Percentiles rank a stretch among this genome's conserved stretches.
Conservation (phyloP, 2,113 vertebrate genomes). For the Coptodon rendalli region DNA sequence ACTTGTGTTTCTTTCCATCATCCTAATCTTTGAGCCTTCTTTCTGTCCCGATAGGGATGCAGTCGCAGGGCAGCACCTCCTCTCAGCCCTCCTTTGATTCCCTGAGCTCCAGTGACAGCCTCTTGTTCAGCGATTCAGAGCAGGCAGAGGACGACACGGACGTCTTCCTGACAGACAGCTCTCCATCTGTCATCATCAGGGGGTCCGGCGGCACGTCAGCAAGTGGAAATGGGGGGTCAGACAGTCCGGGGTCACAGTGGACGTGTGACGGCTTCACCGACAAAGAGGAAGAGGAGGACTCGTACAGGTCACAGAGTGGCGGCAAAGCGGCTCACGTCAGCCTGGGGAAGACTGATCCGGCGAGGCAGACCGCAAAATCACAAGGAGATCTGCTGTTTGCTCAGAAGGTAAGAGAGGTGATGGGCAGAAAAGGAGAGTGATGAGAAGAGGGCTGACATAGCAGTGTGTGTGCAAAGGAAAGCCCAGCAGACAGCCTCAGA, state of each 20-base stretch:
- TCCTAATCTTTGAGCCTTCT: background rate
- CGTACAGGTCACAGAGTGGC: background rate
- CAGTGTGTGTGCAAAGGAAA: background rate
- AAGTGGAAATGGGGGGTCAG: background rate
- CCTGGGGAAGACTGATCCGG: background rate
- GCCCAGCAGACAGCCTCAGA: constrained; percentile 2
- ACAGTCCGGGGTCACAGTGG: constrained; percentile 63
- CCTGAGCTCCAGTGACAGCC: constrained; percentile 65
- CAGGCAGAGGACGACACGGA: constrained; percentile 69
- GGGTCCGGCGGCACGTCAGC: background rate
- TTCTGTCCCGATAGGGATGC: constrained; percentile 59
- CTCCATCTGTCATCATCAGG: constrained; percentile 33
- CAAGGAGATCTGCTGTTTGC: constrained; percentile 83
- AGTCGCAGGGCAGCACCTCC: constrained; percentile 71
- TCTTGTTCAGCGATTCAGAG: constrained; percentile 68
- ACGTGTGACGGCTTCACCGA: constrained; percentile 40
- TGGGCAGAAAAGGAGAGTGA: background rate
- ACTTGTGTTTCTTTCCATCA: background rate
- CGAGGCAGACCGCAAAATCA: constrained; percentile 22
- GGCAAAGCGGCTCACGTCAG: background rate
- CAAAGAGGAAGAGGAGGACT: constrained; percentile 49
- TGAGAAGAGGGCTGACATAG: background rate
- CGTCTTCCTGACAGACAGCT: constrained; percentile 70
- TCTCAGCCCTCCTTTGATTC: constrained; percentile 74
- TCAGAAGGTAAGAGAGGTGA: constrained; percentile 77